A percentile compares a stretch with the other conserved stretches of the same genome.
Conservation (phyloP, 2,888 invertebrate species). For the Belgica antarctica region DNA sequence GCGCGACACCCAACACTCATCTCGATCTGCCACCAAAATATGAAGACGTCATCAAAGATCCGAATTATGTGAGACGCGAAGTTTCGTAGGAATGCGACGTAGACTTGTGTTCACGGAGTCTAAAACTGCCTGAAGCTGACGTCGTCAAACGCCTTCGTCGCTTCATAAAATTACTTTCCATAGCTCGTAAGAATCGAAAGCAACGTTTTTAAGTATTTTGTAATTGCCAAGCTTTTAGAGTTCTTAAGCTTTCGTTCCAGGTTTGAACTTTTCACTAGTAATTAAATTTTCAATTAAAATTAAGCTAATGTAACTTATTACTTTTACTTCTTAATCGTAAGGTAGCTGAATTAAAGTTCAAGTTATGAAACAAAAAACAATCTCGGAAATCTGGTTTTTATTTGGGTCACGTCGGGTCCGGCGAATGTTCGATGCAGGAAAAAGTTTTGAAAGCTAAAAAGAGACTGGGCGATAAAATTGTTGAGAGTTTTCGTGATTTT, state of each 20-base stretch:
- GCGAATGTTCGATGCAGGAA: no score
- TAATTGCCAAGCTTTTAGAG: neutral
- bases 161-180: neutral
- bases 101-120: no score
- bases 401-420: no score
- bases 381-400: no score
- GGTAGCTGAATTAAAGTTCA: no score
- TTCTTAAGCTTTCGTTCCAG: neutral
- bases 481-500: no score
- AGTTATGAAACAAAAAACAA: no score
- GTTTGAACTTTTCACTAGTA: neutral
- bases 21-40: constrained; percentile 39
- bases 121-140: neutral
- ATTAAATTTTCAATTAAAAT: no score
- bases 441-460: no score
- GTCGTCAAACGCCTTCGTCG: neutral
- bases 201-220: constrained; percentile 6
- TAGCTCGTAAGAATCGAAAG: neutral
- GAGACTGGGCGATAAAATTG: no score
- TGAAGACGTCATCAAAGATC: constrained; percentile 37
- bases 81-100: neutral
- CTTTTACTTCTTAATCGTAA: no score
- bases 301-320: no score
- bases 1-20: neutral
- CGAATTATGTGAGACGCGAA: constrained; percentile 25